phyloP scores from a whole-genome alignment of 2,113 vertebrate genomes.

The Elanus axillaris region DNA sequence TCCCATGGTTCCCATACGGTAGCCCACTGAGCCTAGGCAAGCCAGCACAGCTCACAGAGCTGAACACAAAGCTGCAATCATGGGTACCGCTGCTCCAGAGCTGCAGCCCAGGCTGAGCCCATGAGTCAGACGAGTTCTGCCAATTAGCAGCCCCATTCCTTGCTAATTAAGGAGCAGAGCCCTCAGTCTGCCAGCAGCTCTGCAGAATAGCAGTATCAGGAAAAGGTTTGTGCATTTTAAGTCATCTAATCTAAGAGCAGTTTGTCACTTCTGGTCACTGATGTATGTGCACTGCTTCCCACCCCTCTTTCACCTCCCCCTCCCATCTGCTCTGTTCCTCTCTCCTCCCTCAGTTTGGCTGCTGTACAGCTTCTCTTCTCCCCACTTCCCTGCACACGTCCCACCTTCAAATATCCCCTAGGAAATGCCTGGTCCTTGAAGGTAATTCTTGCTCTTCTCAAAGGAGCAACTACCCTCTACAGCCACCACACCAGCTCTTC shows the following conservation, averaged over 20 bases:
- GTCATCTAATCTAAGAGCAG: neutral
- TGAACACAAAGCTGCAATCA: neutral
- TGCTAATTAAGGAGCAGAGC: slow-evolving; percentile 27
- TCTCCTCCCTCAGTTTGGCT: slow-evolving; percentile 18
- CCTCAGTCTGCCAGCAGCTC: slow-evolving; percentile 10
- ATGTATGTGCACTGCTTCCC: neutral
- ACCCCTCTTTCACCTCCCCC: neutral
- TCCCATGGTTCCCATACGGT: neutral
- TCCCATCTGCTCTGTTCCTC: slow-evolving; percentile 45
- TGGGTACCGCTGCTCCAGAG: neutral
- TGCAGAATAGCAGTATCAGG: neutral
- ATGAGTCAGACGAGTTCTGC: neutral
- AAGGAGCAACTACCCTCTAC: neutral
- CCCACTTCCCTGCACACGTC: neutral
- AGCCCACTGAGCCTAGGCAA: neutral
- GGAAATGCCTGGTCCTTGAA: neutral
- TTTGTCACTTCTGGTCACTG: slow-evolving; percentile 36
- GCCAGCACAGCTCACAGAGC: neutral
- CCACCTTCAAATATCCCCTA: neutral
- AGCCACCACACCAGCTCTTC: neutral
- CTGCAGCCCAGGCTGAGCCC: neutral
- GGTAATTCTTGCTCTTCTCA: neutral
- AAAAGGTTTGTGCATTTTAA: slow-evolving; percentile 16
- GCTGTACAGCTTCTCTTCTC: neutral
- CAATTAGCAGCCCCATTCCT: neutral